Conservation (phyloP, 2,888 invertebrate genomes). For the Orchesella flavescens region DNA sequence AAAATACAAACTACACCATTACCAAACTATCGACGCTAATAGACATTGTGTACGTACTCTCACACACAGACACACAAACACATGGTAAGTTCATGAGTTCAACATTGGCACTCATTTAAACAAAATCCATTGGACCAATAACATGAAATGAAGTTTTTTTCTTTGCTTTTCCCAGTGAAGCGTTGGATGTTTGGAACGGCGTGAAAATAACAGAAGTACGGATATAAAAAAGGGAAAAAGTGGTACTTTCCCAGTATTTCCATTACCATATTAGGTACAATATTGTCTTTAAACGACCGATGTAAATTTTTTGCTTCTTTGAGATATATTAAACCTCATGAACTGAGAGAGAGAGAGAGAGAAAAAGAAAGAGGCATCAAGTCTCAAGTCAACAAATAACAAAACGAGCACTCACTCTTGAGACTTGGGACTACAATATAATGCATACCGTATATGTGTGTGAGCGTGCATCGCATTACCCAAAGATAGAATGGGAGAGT, state of each 20-base stretch:
- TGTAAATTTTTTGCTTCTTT: slow-evolving; percentile 11
- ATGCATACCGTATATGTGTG: slow-evolving; percentile 27
- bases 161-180: not conserved
- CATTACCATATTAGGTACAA: slow-evolving; percentile 62
- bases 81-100: slow-evolving; percentile 9
- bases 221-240: slow-evolving; percentile 30
- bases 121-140: slow-evolving; percentile 59
- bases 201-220: slow-evolving; percentile 41
- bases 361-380: no score
- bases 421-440: slow-evolving; percentile 14
- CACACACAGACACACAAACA: not conserved
- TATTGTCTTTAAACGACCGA: slow-evolving; percentile 34
- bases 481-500: slow-evolving; percentile 13
- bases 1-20: not conserved
- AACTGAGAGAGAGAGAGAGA: slow-evolving; percentile 35
- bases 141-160: slow-evolving; percentile 55
- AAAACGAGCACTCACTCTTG: slow-evolving; percentile 44
- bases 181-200: slow-evolving; percentile 20
- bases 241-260: slow-evolving; percentile 45
- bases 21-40: not conserved
- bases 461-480: slow-evolving; percentile 4
- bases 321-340: slow-evolving; percentile 34
- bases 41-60: not conserved
- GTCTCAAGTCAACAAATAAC: slow-evolving; percentile 56
- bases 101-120: slow-evolving; percentile 43